These are phyloP conservation scores for Knipowitschia caucasica DNA, from an alignment of 2,797 vertebrate species.

Conservation along the genomic window DNA sequence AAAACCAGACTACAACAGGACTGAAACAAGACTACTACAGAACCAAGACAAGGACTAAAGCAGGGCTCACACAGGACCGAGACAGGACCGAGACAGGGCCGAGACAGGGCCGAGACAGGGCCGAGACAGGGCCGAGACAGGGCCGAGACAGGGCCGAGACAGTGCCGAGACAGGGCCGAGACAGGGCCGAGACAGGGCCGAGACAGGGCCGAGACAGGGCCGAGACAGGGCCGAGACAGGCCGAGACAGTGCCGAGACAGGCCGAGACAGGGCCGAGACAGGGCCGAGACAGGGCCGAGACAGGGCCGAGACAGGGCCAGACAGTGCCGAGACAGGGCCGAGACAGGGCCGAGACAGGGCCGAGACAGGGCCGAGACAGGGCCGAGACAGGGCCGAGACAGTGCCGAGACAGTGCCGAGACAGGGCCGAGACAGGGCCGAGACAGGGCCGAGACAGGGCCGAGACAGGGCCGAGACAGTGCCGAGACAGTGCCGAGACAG, in stretches of 20 bases:
- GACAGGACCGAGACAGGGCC: neutral
- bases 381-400: neutral
- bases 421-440: neutral
- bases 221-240: neutral
- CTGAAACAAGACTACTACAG: neutral
- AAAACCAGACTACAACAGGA: neutral
- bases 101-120: neutral
- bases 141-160: neutral
- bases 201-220: neutral
- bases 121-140: neutral
- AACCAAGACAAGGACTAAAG: neutral
- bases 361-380: neutral
- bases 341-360: neutral
- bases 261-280: neutral
- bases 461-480: neutral
- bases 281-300: neutral
- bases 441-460: too few relatives aligned
- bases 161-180: neutral
- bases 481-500: neutral
- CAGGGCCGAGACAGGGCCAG: neutral
- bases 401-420: neutral
- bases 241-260: too few relatives aligned
- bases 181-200: neutral
- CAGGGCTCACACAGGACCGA: neutral
- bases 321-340: neutral